These are phyloP conservation scores for Acromyrmex charruanus DNA, from an alignment of 1,140 invertebrate species.

Conservation along the genomic window DNA sequence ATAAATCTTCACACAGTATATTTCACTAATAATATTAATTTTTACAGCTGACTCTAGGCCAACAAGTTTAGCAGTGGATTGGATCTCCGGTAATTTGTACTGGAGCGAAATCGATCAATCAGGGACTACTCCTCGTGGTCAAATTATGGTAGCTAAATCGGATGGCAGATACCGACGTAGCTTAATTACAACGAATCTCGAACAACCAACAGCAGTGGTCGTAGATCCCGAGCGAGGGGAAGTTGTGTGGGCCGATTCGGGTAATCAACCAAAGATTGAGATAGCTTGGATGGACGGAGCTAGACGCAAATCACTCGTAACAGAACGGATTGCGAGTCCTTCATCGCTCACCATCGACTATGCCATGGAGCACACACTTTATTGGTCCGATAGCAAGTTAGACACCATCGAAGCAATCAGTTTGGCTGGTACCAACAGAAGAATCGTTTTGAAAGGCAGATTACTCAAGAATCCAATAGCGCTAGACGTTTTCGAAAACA, in stretches of 20 bases:
- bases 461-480: slow-evolving; percentile 93
- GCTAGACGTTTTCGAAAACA: slow-evolving; percentile 97
- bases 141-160: slow-evolving; percentile 94
- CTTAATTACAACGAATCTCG: slow-evolving; percentile 90
- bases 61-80: slow-evolving; percentile 95
- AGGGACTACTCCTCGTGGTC: slow-evolving; percentile 90
- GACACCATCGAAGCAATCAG: slow-evolving; percentile 97
- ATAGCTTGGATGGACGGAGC: slow-evolving; percentile 98
- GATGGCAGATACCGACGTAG: slow-evolving; percentile 96
- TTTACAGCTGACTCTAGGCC: slow-evolving; percentile 91
- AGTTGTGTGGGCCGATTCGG: slow-evolving; percentile 96
- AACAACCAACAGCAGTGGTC: slow-evolving; percentile 94
- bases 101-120: slow-evolving; percentile 96
- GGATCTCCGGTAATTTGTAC: slow-evolving; percentile 96
- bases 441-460: slow-evolving; percentile 91
- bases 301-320: slow-evolving; percentile 92
- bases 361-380: slow-evolving; percentile 95
- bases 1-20: not conserved
- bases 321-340: slow-evolving; percentile 93
- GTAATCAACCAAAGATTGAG: slow-evolving; percentile 94
- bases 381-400: slow-evolving; percentile 98
- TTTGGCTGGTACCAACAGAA: slow-evolving; percentile 90
- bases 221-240: slow-evolving; percentile 95
- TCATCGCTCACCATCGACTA: slow-evolving; percentile 96
- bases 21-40: not conserved